A percentile compares a stretch with the other conserved stretches of the same genome.
Conservation (phyloP, 2,113 vertebrate species). For the Crotalus tigris region DNA sequence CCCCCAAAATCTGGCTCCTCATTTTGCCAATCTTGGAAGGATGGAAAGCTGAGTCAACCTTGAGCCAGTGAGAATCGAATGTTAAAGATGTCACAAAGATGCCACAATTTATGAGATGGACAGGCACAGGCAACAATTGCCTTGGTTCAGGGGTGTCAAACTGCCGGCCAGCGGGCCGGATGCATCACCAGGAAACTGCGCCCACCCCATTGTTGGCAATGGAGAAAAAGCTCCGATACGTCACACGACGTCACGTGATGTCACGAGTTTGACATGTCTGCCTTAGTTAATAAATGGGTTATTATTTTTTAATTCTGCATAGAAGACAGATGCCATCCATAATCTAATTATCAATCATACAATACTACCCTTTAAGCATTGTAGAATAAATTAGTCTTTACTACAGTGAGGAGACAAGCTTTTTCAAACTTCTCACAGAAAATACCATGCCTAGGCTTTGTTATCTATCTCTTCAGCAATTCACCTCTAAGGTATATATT, state of each 20-base stretch:
- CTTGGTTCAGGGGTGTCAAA: background rate
- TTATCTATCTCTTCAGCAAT: background rate
- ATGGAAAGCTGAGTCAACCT: background rate
- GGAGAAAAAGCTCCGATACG: no score
- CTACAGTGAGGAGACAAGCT: background rate
- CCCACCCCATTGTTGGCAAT: no score
- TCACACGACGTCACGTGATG: no score
- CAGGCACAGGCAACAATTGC: background rate
- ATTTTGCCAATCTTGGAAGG: background rate
- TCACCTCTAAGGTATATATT: background rate
- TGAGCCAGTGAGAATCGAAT: background rate
- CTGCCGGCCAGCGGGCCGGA: no score
- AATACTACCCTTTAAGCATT: background rate
- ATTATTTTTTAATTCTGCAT: background rate
- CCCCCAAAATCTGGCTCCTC: background rate
- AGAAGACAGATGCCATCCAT: background rate
- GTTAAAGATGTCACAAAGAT: background rate
- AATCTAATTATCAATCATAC: background rate
- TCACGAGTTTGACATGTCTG: background rate
- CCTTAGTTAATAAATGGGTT: background rate
- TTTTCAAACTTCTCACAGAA: background rate
- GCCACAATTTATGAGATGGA: background rate
- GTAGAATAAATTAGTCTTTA: background rate
- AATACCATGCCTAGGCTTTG: background rate
- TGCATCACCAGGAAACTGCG: no score